These are phyloP conservation scores for Solen grandis DNA, from an alignment of 1,140 invertebrate species.

Conservation along the genomic window DNA sequence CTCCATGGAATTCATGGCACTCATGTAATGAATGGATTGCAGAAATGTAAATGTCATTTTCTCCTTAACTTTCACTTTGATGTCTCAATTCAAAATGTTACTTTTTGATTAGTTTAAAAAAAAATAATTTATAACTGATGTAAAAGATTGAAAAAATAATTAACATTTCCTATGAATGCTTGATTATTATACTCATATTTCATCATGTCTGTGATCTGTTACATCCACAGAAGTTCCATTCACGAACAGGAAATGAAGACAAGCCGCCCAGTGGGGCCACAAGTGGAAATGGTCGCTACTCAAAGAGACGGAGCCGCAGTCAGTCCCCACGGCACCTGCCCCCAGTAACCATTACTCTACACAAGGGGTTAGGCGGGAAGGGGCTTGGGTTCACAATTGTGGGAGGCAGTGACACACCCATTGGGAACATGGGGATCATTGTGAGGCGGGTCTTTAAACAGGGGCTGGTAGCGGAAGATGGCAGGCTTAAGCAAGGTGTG, in stretches of 20 bases:
- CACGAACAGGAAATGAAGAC: slow-evolving; percentile 2
- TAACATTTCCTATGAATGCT: no score
- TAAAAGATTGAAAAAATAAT: no score
- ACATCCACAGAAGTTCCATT: background rate
- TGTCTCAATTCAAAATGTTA: no score
- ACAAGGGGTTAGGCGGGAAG: slow-evolving; percentile 91
- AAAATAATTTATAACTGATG: no score
- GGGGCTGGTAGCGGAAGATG: slow-evolving; percentile 92
- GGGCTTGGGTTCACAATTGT: slow-evolving; percentile 96
- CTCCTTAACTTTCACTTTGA: no score
- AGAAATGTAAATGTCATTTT: no score
- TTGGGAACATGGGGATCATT: slow-evolving; percentile 94
- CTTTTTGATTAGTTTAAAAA: no score
- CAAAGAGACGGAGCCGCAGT: slow-evolving; percentile 29
- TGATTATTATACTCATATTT: no score
- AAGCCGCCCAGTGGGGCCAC: slow-evolving; percentile 81
- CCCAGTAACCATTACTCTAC: slow-evolving; percentile 86
- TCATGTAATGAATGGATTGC: no score
- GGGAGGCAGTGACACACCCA: slow-evolving; percentile 92
- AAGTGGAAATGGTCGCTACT: slow-evolving; percentile 54
- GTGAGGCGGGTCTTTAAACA: slow-evolving; percentile 94
- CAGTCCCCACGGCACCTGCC: slow-evolving; percentile 37
- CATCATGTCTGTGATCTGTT: no score
- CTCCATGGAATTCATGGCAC: no score
- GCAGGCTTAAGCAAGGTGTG: slow-evolving; percentile 91